Percentiles rank a stretch among this genome's conserved stretches.
phyloP scores from a whole-genome alignment of 92 coral and sea anemone species.

The Palythoa grandiflora region DNA sequence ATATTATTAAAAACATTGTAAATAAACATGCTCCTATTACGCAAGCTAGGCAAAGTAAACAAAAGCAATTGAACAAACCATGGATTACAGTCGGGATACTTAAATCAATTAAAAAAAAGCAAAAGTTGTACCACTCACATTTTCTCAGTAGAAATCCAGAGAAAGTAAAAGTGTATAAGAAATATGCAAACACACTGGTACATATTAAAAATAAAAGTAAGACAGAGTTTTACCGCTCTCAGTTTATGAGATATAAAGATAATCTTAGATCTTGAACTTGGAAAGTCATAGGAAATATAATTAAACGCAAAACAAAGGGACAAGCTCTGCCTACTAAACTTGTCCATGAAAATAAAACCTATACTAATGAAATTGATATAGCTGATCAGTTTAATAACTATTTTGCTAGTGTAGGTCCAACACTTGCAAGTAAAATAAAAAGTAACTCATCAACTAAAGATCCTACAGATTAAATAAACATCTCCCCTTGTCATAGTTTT shows the following conservation, averaged over 20 bases:
- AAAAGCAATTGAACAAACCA: slow-evolving; percentile 1
- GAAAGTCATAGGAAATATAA: slow-evolving; percentile 50
- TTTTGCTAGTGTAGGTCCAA: slow-evolving; percentile 22
- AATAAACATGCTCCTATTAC: slow-evolving; percentile 64
- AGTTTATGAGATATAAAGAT: slow-evolving; percentile 37
- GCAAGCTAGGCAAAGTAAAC: slow-evolving; percentile 46
- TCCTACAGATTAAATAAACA: slow-evolving; percentile 45
- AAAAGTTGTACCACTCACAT: slow-evolving; percentile 64
- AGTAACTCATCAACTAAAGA: slow-evolving; percentile 31
- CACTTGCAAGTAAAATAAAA: slow-evolving; percentile 36
- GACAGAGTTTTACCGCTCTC: slow-evolving; percentile 33
- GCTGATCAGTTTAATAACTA: slow-evolving; percentile 8
- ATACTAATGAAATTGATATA: slow-evolving; percentile 3
- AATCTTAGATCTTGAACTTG: slow-evolving; percentile 40
- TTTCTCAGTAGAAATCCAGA: slow-evolving; percentile 39
- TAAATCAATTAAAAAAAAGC: slow-evolving; percentile 61
- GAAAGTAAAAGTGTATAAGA: slow-evolving; percentile 49
- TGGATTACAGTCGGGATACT: slow-evolving; percentile 44
- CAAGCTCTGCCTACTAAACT: background rate
- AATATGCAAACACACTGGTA: slow-evolving; percentile 42
- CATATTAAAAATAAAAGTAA: slow-evolving; percentile 39
- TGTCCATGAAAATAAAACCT: slow-evolving; percentile 19
- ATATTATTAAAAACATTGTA: slow-evolving; percentile 39
- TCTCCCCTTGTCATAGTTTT: slow-evolving; percentile 59
- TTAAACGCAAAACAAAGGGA: slow-evolving; percentile 13